These are phyloP conservation scores for Eupsittula cactorum DNA, from an alignment of 2,113 vertebrate species.

Conservation along the genomic window DNA sequence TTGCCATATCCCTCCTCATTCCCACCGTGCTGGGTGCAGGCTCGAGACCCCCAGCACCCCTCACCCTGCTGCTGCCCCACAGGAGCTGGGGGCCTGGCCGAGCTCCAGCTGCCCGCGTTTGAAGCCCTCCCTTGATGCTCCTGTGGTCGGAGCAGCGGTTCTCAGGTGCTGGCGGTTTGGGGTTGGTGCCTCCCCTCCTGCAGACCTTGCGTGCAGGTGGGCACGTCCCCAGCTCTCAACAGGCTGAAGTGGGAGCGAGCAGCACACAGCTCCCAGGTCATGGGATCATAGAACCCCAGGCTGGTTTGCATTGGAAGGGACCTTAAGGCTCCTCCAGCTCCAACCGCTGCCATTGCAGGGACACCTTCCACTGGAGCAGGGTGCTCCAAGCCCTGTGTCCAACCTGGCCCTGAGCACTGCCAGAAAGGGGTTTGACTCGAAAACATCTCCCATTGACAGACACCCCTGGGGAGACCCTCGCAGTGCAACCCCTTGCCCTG, in stretches of 20 bases:
- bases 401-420: background rate
- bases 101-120: background rate
- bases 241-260: background rate
- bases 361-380: background rate
- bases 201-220: background rate
- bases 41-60: background rate
- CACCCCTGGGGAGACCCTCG: background rate
- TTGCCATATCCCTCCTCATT: accelerated
- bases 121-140: background rate
- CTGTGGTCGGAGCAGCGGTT: background rate
- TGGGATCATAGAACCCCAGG: background rate
- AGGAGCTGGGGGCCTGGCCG: accelerated
- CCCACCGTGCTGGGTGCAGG: background rate
- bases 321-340: background rate
- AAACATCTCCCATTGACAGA: background rate
- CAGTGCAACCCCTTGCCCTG: accelerated
- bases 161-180: background rate
- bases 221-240: background rate
- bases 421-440: background rate
- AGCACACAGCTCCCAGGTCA: background rate
- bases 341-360: background rate
- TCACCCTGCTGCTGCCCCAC: accelerated
- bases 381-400: background rate
- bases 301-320: background rate
- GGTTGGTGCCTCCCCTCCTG: background rate